Conservation (phyloP, 2,888 invertebrate genomes). For the Polydrusus cervinus region DNA sequence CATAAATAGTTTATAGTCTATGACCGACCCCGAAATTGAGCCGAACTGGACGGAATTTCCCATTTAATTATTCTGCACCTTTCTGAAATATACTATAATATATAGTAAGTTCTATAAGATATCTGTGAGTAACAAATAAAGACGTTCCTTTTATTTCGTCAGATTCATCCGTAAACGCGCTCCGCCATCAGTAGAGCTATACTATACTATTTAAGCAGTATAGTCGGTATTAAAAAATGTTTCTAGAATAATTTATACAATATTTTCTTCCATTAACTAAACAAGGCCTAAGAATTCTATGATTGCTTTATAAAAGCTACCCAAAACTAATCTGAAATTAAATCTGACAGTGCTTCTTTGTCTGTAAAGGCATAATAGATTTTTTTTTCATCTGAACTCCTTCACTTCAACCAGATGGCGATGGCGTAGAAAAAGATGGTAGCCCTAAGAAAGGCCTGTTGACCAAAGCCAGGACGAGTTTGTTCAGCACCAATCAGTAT, state of each 20-base stretch:
- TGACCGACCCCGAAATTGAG: too few relatives aligned
- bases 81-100: too few relatives aligned
- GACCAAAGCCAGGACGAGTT: not conserved
- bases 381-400: conserved; percentile 34
- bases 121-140: too few relatives aligned
- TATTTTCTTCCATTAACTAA: not conserved
- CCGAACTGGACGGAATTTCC: too few relatives aligned
- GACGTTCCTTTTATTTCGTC: too few relatives aligned
- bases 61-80: too few relatives aligned
- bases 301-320: not conserved
- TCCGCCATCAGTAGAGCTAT: too few relatives aligned
- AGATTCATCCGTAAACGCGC: too few relatives aligned
- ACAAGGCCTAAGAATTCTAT: not conserved
- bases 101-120: too few relatives aligned
- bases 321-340: conserved; percentile 36
- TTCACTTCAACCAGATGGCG: conserved; percentile 32
- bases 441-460: conserved; percentile 9
- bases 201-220: too few relatives aligned
- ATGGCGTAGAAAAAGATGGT: conserved; percentile 31
- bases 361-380: conserved; percentile 35
- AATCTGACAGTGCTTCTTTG: conserved; percentile 38
- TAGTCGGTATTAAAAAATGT: too few relatives aligned
- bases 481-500: conserved; percentile 10
- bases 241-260: not conserved
- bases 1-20: too few relatives aligned